Percentiles rank a stretch among this genome's conserved stretches.
Evolutionary conservation across 2,888 invertebrate genomes (phyloP).

Genomic region (Heterodera filipjevi): DNA sequence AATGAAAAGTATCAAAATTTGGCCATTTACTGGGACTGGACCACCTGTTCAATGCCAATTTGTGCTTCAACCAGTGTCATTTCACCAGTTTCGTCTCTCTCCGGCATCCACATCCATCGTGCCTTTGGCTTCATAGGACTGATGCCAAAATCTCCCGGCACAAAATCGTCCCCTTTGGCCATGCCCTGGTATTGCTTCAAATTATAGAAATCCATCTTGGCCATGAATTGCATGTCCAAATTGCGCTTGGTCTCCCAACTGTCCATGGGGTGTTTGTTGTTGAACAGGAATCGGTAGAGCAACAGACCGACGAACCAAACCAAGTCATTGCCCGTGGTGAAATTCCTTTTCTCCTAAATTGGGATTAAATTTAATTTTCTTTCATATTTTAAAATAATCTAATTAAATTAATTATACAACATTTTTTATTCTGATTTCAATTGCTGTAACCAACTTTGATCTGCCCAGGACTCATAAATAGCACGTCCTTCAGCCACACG

Average conservation of each 20-base stretch:
- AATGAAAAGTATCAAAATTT: not conserved
- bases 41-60: not conserved
- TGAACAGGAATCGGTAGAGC: not conserved
- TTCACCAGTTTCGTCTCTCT: not conserved
- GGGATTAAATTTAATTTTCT: not conserved
- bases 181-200: not conserved
- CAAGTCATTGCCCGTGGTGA: not conserved
- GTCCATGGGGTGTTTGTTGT: constrained; percentile 1
- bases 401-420: no score
- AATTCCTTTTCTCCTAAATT: not conserved
- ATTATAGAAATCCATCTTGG: not conserved
- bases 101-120: not conserved
- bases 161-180: not conserved
- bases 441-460: not conserved
- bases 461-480: not conserved
- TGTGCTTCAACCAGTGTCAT: not conserved
- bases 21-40: not conserved
- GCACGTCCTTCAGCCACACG: not conserved
- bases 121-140: not conserved
- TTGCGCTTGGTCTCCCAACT: not conserved
- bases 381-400: not conserved
- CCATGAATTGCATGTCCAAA: not conserved
- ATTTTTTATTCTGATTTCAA: no score
- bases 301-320: not conserved
- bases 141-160: not conserved